Evolutionary conservation across 2,888 invertebrate genomes (phyloP).

Genomic region (Spialia ferax): DNA sequence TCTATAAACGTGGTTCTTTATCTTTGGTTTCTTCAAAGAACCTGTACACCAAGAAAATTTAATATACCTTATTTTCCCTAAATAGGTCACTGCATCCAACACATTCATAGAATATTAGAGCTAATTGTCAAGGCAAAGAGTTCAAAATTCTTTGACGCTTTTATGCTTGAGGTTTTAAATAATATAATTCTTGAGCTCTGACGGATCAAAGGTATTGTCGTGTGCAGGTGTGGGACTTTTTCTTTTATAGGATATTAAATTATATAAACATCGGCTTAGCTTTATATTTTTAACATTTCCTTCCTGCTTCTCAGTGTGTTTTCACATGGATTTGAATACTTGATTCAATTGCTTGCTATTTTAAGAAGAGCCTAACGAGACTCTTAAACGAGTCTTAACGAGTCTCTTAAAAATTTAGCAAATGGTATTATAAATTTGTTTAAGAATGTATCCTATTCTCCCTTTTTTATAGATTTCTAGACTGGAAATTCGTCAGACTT

Average conservation of each 20-base stretch:
- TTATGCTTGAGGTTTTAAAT: conserved; percentile 10
- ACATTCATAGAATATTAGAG: not conserved
- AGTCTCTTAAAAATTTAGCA: not conserved
- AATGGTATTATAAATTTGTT: too few relatives aligned
- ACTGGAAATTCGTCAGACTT: too few relatives aligned
- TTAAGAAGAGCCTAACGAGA: too few relatives aligned
- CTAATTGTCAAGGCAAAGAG: not conserved
- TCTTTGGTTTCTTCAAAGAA: conserved; percentile 38
- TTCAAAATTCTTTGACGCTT: conserved; percentile 5
- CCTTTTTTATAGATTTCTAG: too few relatives aligned
- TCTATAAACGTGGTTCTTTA: conserved; percentile 40
- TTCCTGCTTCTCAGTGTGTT: not conserved
- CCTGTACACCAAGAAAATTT: conserved; percentile 28
- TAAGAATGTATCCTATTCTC: too few relatives aligned
- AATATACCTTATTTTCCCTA: conserved; percentile 13
- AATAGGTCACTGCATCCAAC: conserved; percentile 33
- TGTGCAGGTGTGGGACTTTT: conserved; percentile 10
- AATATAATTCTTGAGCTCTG: conserved; percentile 3
- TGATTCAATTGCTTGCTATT: too few relatives aligned
- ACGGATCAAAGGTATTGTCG: conserved; percentile 12
- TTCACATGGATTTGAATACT: not conserved
- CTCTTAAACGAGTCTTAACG: too few relatives aligned
- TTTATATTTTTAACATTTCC: not conserved
- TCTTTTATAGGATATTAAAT: conserved; percentile 27
- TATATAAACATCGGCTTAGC: conserved; percentile 4